A percentile compares a stretch with the other conserved stretches of the same genome.
Conservation (phyloP, 2,113 vertebrate genomes). For the Vanacampus margaritifer region DNA sequence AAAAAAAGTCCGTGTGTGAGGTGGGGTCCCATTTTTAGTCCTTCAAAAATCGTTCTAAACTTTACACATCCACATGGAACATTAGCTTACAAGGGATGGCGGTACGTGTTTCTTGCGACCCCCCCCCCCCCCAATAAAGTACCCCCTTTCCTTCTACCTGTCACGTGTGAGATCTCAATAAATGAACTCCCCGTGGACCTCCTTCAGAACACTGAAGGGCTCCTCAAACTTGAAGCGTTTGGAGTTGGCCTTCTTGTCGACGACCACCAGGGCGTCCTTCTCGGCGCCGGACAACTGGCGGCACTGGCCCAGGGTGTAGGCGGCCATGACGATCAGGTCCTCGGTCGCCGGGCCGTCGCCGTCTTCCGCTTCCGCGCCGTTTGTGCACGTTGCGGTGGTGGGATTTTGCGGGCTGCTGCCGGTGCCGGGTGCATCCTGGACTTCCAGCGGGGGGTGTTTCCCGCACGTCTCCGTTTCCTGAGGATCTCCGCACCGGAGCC, state of each 20-base stretch:
- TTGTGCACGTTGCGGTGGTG: neutral
- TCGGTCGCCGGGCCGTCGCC: conserved; percentile 73
- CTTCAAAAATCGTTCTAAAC: neutral
- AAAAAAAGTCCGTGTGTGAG: too few species aligned
- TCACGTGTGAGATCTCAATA: conserved; percentile 68
- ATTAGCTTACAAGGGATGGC: neutral
- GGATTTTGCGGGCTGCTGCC: conserved; percentile 6
- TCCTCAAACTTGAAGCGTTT: conserved; percentile 92
- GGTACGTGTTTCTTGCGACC: too few species aligned
- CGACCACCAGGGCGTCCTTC: conserved; percentile 74
- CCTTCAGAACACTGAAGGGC: conserved; percentile 79
- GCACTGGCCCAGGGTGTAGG: conserved; percentile 87
- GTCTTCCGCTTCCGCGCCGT: conserved; percentile 39
- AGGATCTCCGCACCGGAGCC: conserved; percentile 63
- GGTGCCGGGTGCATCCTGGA: conserved; percentile 21
- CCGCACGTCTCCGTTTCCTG: conserved; percentile 1
- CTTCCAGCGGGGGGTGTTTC: conserved; percentile 12
- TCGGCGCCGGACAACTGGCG: conserved; percentile 77
- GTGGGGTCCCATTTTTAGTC: too few species aligned
- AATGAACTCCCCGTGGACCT: conserved; percentile 88
- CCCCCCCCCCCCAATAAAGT: too few species aligned
- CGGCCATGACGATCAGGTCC: conserved; percentile 86
- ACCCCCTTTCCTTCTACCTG: too few species aligned
- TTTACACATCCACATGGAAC: neutral
- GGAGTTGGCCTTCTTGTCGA: conserved; percentile 84